Evolutionary conservation across 2,888 invertebrate species (phyloP).

Genomic region (Celastrina argiolus): DNA sequence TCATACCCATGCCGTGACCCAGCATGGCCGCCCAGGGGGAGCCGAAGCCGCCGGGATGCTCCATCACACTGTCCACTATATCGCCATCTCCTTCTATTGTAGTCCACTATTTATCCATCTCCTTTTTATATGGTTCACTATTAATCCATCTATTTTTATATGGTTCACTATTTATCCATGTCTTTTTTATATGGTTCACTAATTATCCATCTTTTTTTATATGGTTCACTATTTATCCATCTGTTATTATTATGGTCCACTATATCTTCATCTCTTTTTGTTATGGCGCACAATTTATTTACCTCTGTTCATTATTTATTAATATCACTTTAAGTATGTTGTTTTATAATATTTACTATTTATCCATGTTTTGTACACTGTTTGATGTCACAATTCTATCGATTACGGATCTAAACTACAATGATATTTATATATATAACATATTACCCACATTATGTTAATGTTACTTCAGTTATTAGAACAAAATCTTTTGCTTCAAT

Average conservation of each 20-base stretch:
- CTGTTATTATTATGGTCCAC: conserved; percentile 27
- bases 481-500: too few relatives aligned
- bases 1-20: conserved; percentile 81
- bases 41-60: conserved; percentile 87
- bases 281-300: conserved; percentile 21
- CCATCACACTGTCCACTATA: conserved; percentile 75
- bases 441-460: too few relatives aligned
- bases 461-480: too few relatives aligned
- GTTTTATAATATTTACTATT: not conserved
- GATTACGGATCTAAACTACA: too few relatives aligned
- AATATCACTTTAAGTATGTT: too few relatives aligned
- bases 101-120: conserved; percentile 26
- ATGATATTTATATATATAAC: too few relatives aligned
- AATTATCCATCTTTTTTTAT: not conserved
- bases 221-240: conserved; percentile 31
- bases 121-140: conserved; percentile 24
- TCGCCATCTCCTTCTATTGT: conserved; percentile 31
- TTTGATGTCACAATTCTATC: too few relatives aligned
- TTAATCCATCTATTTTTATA: not conserved
- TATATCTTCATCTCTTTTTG: conserved; percentile 24
- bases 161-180: not conserved
- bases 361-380: too few relatives aligned
- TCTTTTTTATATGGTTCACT: too few relatives aligned
- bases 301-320: not conserved
- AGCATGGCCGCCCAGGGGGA: conserved; percentile 89